Evolutionary conservation across 2,888 invertebrate genomes (phyloP).

Genomic region (Ichneumon xanthorius): DNA sequence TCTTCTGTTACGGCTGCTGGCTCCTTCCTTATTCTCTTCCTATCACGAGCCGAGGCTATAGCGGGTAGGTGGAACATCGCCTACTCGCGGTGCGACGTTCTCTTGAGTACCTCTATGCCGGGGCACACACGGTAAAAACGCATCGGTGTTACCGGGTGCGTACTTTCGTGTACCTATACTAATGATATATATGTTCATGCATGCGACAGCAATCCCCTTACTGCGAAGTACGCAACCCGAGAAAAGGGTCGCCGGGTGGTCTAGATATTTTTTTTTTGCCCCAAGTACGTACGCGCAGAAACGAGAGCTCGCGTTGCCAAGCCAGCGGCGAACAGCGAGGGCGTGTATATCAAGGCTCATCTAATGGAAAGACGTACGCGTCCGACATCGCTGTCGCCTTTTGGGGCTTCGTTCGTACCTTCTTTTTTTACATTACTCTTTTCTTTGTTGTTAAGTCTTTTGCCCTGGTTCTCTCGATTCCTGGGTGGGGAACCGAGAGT

Average conservation of each 20-base stretch:
- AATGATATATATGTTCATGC: constrained; percentile 18
- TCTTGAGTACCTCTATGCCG: constrained; percentile 75
- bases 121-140: constrained; percentile 70
- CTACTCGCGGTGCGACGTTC: constrained; percentile 71
- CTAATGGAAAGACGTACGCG: constrained; percentile 38
- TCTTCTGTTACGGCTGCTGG: constrained; percentile 28
- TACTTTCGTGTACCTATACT: constrained; percentile 47
- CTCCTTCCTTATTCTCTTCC: constrained; percentile 25
- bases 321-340: constrained; percentile 63
- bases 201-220: constrained; percentile 44
- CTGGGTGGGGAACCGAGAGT: not conserved
- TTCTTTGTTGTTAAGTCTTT: constrained; percentile 22
- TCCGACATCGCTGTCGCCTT: constrained; percentile 48
- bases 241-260: constrained; percentile 83
- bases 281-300: constrained; percentile 12
- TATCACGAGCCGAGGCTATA: constrained; percentile 51
- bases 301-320: constrained; percentile 72
- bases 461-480: constrained; percentile 16
- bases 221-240: constrained; percentile 58
- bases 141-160: constrained; percentile 30
- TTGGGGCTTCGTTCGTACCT: constrained; percentile 32
- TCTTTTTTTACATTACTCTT: constrained; percentile 1
- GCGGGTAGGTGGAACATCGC: constrained; percentile 70
- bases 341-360: constrained; percentile 7
- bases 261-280: constrained; percentile 78